These are phyloP conservation scores for Carettochelys insculpta DNA, from an alignment of 2,113 vertebrate genomes.

Conservation along the genomic window DNA sequence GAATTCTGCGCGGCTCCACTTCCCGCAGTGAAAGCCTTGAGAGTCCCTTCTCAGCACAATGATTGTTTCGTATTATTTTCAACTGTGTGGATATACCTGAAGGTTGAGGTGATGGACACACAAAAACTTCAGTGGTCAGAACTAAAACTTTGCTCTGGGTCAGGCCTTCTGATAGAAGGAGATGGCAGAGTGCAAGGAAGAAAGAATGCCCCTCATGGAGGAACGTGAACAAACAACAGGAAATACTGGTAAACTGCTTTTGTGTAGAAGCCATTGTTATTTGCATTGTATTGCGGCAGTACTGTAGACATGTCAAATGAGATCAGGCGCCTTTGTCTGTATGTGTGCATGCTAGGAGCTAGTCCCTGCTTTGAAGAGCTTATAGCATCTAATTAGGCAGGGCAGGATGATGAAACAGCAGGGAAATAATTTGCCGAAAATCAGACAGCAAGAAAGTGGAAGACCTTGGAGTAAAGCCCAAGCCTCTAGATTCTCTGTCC, in stretches of 20 bases:
- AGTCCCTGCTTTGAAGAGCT: background rate
- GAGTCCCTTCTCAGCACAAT: background rate
- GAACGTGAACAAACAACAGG: background rate
- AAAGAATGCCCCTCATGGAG: background rate
- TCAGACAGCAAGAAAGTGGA: fast-evolving
- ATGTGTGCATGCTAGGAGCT: background rate
- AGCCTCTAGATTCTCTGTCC: background rate
- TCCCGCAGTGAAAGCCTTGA: background rate
- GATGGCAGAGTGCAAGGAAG: background rate
- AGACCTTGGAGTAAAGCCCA: background rate
- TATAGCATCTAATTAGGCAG: background rate
- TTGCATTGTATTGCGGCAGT: background rate
- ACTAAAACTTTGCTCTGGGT: background rate
- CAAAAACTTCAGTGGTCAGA: background rate
- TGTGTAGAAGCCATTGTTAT: background rate
- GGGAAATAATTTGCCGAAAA: background rate
- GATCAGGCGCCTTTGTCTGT: background rate
- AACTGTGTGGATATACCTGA: background rate
- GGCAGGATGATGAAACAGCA: background rate
- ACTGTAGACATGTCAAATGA: background rate
- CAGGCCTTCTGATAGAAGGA: background rate
- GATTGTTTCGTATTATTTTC: background rate
- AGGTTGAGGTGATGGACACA: background rate
- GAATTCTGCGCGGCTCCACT: background rate
- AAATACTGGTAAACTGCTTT: background rate